Conservation (phyloP, 2,113 vertebrate species). For the Suncus etruscus region DNA sequence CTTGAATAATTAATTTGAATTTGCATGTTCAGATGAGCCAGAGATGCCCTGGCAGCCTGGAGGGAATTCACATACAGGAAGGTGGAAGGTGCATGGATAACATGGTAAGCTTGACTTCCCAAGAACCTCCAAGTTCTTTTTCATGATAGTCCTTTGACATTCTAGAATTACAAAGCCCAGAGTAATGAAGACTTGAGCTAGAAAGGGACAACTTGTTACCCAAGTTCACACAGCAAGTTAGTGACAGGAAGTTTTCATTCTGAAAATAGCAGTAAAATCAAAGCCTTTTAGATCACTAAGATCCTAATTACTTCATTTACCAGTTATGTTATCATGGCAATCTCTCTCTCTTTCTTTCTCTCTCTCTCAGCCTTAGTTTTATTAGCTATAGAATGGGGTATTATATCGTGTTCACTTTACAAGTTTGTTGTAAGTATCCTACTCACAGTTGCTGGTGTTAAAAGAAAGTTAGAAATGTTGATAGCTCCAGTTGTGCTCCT, state of each 20-base stretch:
- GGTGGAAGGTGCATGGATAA: conserved; percentile 13
- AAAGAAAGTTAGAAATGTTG: neutral
- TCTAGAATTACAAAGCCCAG: neutral
- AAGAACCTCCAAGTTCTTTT: neutral
- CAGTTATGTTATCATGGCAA: neutral
- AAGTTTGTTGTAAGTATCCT: neutral
- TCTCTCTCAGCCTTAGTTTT: neutral
- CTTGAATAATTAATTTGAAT: conserved; percentile 83
- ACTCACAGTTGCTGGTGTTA: neutral
- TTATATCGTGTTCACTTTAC: neutral
- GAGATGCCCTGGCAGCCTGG: conserved; percentile 61
- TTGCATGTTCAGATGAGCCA: conserved; percentile 81
- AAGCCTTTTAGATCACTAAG: neutral
- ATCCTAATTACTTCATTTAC: conserved; percentile 8
- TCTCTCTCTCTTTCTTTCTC: neutral
- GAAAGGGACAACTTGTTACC: neutral
- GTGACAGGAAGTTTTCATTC: neutral
- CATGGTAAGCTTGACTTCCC: neutral
- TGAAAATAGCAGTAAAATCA: neutral
- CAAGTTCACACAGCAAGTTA: conserved; percentile 1
- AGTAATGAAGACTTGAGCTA: neutral
- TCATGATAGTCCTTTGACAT: conserved; percentile 28
- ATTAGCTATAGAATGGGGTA: neutral
- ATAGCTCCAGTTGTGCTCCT: neutral
- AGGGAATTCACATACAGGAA: conserved; percentile 66